These are phyloP conservation scores for Melanerpes aurifrons DNA, from an alignment of 2,113 vertebrate genomes.

Conservation along the genomic window DNA sequence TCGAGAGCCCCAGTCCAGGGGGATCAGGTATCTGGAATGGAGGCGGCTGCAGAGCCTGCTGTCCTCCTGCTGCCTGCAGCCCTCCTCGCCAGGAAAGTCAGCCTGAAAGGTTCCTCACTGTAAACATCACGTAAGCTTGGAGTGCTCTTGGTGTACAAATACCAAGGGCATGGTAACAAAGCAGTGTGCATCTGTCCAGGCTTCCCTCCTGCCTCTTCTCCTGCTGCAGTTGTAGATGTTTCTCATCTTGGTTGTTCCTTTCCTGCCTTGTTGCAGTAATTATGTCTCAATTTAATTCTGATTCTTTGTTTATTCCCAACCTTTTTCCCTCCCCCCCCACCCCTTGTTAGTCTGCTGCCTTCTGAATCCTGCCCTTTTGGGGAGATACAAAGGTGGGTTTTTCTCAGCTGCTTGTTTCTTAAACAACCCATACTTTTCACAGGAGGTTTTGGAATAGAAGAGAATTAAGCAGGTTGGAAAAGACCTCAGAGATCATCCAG, in stretches of 20 bases:
- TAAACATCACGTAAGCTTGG: slow-evolving; percentile 29
- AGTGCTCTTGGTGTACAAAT: not conserved
- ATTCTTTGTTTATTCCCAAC: not conserved
- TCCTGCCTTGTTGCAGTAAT: not conserved
- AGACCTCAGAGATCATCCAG: too few species aligned
- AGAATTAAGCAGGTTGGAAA: too few species aligned
- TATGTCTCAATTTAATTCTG: not conserved
- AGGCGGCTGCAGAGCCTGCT: not conserved
- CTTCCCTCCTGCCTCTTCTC: not conserved
- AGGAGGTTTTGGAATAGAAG: not conserved
- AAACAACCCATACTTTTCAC: not conserved
- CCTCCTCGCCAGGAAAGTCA: not conserved
- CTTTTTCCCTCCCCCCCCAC: not conserved
- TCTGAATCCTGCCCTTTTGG: not conserved
- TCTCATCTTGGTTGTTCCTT: not conserved
- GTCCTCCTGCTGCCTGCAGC: not conserved
- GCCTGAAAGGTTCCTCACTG: not conserved
- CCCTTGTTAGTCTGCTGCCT: not conserved
- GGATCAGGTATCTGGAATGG: not conserved
- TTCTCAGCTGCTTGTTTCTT: not conserved
- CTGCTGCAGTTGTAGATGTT: not conserved
- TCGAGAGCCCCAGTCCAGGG: not conserved
- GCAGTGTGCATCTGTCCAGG: not conserved
- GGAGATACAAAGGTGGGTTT: rapidly evolving
- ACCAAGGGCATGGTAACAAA: slow-evolving; percentile 22